Percentiles rank a stretch among this genome's conserved stretches.
phyloP scores from a whole-genome alignment of 2,888 invertebrate species.

The Meiosimyza decipiens region DNA sequence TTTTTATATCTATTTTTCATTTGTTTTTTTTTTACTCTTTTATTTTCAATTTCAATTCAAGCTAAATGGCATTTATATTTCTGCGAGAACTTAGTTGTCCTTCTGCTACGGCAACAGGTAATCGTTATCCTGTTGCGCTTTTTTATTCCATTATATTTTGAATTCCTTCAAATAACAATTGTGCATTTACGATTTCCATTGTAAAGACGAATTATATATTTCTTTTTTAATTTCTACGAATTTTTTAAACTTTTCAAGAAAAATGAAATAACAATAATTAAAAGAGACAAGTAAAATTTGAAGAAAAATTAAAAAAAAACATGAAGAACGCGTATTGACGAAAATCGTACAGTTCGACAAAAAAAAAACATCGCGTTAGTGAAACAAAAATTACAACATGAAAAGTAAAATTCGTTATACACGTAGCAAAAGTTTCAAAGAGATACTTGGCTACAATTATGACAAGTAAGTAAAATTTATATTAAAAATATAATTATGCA shows the following conservation, averaged over 20 bases:
- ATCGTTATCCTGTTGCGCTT: slow-evolving; percentile 5
- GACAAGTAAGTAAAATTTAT: slow-evolving; percentile 55
- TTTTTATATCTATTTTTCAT: no score
- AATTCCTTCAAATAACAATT: no score
- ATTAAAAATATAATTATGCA: neutral
- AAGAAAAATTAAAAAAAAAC: no score
- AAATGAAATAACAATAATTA: no score
- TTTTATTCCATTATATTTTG: no score
- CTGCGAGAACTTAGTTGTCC: neutral
- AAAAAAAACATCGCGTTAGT: neutral
- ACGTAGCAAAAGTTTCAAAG: slow-evolving; percentile 63
- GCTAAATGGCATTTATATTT: slow-evolving; percentile 31
- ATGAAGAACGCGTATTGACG: no score
- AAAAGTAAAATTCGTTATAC: slow-evolving; percentile 61
- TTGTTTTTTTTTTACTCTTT: neutral
- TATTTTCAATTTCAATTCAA: neutral
- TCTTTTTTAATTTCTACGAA: neutral
- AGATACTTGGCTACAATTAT: slow-evolving; percentile 56
- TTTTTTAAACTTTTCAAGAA: neutral
- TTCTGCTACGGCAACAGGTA: slow-evolving; percentile 27
- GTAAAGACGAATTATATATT: no score
- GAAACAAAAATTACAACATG: slow-evolving; percentile 46
- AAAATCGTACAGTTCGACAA: no score
- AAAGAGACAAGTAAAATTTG: no score
- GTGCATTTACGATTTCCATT: no score